Percentiles rank a stretch among this genome's conserved stretches.
These are phyloP conservation scores for Varroa destructor DNA, from an alignment of 1,140 invertebrate species.

Conservation along the genomic window DNA sequence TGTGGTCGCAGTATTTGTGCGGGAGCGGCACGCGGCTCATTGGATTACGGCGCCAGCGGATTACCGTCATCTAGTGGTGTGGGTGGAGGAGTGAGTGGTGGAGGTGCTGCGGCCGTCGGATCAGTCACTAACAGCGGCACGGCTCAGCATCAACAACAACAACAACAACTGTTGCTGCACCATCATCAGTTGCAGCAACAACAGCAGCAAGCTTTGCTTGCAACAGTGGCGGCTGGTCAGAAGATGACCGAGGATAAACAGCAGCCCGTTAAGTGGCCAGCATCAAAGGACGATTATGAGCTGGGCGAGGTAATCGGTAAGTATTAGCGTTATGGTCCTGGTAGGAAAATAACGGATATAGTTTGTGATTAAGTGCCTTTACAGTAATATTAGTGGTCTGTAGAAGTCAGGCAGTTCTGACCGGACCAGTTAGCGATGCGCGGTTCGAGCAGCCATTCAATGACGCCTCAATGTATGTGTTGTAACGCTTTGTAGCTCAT, in stretches of 20 bases:
- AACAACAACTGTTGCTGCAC: conserved; percentile 2
- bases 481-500: no score
- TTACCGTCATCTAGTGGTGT: not conserved
- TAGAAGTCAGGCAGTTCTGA: no score
- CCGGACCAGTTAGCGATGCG: no score
- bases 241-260: conserved; percentile 22
- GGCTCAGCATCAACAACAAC: not conserved
- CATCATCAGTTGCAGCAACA: conserved; percentile 39
- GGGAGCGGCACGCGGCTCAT: not conserved
- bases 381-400: no score
- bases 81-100: not conserved
- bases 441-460: no score
- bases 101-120: conserved; percentile 12
- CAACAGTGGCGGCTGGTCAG: not conserved
- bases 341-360: no score
- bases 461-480: no score
- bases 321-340: conserved; percentile 32
- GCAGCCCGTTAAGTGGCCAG: conserved; percentile 54
- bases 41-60: not conserved
- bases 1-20: not conserved
- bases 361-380: no score
- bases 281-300: conserved; percentile 83
- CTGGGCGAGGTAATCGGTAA: conserved; percentile 84
- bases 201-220: not conserved
- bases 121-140: conserved; percentile 11